Conservation (phyloP, 1,140 invertebrate genomes). For the Glomeris maerens region DNA sequence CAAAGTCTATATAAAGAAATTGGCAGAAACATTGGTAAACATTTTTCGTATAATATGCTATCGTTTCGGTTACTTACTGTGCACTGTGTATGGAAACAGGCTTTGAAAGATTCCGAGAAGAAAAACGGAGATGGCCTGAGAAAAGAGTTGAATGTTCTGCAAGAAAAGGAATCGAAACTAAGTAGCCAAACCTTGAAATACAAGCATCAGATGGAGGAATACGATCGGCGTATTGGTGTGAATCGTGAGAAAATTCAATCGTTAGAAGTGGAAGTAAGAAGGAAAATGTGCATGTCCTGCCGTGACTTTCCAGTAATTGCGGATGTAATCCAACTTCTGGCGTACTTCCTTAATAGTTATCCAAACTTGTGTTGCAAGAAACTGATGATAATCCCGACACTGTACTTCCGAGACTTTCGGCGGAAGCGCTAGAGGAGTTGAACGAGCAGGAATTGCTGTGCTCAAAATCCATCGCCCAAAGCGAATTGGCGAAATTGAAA, state of each 20-base stretch:
- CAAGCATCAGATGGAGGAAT: conserved; percentile 54
- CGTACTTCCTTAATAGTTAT: conserved; percentile 35
- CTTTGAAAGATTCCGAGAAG: conserved; percentile 14
- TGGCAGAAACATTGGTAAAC: background rate
- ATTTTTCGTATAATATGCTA: background rate
- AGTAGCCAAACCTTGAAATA: conserved; percentile 45
- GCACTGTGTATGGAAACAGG: background rate
- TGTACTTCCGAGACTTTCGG: conserved; percentile 39
- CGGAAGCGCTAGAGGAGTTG: conserved; percentile 52
- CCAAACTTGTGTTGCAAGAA: conserved; percentile 48
- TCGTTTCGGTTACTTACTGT: background rate
- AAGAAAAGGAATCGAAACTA: conserved; percentile 14
- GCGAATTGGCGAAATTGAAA: conserved; percentile 49
- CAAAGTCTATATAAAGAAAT: conserved; percentile 3
- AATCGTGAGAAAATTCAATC: conserved; percentile 36
- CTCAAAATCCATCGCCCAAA: conserved; percentile 46
- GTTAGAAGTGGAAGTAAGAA: conserved; percentile 31
- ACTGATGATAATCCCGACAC: conserved; percentile 39
- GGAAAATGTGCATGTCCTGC: conserved; percentile 2
- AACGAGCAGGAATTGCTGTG: conserved; percentile 45
- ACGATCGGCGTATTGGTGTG: conserved; percentile 47
- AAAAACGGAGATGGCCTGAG: background rate
- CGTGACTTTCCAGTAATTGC: no score
- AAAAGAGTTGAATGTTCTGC: conserved; percentile 12
- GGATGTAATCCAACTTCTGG: no score